Evolutionary conservation across 2,113 vertebrate species (phyloP).

Genomic region (Nycticryphes semicollaris): DNA sequence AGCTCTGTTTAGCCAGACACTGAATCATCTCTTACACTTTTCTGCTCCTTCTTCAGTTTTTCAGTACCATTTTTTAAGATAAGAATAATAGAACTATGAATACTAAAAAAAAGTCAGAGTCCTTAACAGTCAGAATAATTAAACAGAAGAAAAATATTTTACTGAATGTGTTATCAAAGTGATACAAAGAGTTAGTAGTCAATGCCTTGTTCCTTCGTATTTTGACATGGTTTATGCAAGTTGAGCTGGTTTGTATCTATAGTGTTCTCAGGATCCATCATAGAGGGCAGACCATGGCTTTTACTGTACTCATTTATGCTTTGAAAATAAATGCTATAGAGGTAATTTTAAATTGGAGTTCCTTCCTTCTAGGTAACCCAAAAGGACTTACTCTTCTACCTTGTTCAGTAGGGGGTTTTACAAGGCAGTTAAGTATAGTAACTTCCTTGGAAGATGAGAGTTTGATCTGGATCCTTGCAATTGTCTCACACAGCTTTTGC

Average conservation of each 20-base stretch:
- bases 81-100: background rate
- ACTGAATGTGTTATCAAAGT: background rate
- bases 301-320: background rate
- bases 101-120: background rate
- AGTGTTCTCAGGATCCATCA: background rate
- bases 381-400: background rate
- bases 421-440: background rate
- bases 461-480: background rate
- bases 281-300: background rate
- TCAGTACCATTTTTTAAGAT: background rate
- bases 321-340: background rate
- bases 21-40: background rate
- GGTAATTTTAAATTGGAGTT: background rate
- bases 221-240: background rate
- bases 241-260: background rate
- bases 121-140: background rate
- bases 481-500: background rate
- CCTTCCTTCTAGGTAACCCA: background rate
- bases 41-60: background rate
- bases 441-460: background rate
- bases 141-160: background rate
- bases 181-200: background rate
- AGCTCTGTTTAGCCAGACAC: background rate
- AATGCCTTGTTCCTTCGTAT: background rate
- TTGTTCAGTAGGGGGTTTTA: background rate